Evolutionary conservation across 2,888 invertebrate species (phyloP).

Genomic region (Philereme vetulata): DNA sequence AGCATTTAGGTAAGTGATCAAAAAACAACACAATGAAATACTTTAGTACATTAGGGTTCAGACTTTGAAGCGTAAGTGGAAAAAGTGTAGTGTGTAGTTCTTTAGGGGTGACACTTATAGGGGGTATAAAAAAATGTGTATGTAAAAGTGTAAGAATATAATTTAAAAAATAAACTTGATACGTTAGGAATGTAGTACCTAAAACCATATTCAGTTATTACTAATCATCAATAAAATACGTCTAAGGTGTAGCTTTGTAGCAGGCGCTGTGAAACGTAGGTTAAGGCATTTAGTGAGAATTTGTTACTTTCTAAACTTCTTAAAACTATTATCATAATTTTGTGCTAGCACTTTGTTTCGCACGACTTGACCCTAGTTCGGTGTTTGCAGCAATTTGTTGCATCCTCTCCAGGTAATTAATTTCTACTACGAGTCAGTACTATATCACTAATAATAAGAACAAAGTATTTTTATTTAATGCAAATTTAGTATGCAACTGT

Average conservation of each 20-base stretch:
- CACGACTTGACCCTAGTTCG: slow-evolving; percentile 58
- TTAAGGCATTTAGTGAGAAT: slow-evolving; percentile 64
- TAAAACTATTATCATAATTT: slow-evolving; percentile 80
- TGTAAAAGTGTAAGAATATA: no score
- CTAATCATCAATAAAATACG: slow-evolving; percentile 68
- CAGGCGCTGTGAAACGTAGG: slow-evolving; percentile 54
- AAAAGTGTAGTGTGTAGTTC: no score
- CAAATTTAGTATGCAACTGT: not conserved
- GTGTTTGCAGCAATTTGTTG: slow-evolving; percentile 58
- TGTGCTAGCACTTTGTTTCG: slow-evolving; percentile 69
- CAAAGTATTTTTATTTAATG: slow-evolving; percentile 9
- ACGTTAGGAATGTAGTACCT: slow-evolving; percentile 16
- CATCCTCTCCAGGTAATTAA: slow-evolving; percentile 59
- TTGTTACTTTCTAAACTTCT: slow-evolving; percentile 72
- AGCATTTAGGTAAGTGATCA: no score
- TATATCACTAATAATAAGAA: slow-evolving; percentile 29
- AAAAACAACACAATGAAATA: no score
- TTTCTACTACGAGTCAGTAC: slow-evolving; percentile 44
- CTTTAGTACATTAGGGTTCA: no score
- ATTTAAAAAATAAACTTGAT: no score
- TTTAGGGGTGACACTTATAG: no score
- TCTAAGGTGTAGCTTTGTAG: slow-evolving; percentile 61
- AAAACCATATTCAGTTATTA: slow-evolving; percentile 49
- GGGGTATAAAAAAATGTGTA: no score
- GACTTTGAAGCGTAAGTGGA: no score